phyloP scores from a whole-genome alignment of 2,113 vertebrate species.

The Echinops telfairi region DNA sequence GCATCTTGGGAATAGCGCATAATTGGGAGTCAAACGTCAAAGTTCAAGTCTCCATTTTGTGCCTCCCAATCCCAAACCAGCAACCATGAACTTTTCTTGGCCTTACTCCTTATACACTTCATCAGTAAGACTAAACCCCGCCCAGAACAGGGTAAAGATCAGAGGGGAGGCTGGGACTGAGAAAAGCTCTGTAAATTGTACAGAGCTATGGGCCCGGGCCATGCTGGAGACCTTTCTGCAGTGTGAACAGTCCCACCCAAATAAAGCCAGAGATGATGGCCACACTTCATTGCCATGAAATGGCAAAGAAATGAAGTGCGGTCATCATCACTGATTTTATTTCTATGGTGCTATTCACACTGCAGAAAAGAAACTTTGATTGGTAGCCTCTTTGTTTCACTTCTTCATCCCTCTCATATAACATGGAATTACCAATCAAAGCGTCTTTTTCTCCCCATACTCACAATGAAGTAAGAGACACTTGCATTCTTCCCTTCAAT shows the following conservation, averaged over 20 bases:
- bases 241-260: background rate
- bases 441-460: background rate
- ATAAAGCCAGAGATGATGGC: background rate
- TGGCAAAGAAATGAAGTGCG: background rate
- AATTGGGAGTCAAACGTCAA: conserved; percentile 14
- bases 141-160: background rate
- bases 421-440: background rate
- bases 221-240: background rate
- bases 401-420: no score
- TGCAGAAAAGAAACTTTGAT: no score
- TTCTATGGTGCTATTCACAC: no score
- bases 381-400: no score
- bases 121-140: background rate
- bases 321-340: no score
- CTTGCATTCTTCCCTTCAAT: background rate
- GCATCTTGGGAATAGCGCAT: background rate
- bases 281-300: background rate
- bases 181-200: no score
- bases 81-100: conserved; percentile 25
- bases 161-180: background rate
- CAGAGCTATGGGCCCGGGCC: no score
- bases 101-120: background rate
- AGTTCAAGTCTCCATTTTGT: background rate
- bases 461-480: background rate
- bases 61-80: background rate